A percentile compares a stretch with the other conserved stretches of the same genome.
Conservation (phyloP, 2,888 invertebrate species). For the Thereva unica region DNA sequence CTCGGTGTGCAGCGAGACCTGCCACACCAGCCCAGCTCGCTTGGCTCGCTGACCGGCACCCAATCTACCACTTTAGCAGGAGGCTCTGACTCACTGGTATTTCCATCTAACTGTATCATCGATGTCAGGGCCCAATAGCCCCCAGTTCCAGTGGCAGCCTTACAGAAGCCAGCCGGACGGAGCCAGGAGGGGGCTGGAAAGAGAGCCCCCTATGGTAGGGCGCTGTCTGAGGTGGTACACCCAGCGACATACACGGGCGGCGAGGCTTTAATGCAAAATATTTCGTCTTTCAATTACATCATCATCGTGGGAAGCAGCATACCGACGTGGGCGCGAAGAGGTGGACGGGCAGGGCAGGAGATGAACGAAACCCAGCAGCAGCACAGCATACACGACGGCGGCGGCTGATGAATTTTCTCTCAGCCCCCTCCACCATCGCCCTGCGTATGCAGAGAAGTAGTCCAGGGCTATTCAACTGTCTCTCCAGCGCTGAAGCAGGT, state of each 20-base stretch:
- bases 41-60: slow-evolving; percentile 10
- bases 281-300: slow-evolving; percentile 28
- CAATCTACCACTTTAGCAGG: slow-evolving; percentile 28
- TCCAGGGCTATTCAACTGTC: no score
- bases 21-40: background rate
- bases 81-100: slow-evolving; percentile 30
- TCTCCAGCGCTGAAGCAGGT: no score
- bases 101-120: slow-evolving; percentile 30
- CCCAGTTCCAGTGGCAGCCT: background rate
- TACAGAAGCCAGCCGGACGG: background rate
- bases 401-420: slow-evolving; percentile 11
- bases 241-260: slow-evolving; percentile 5
- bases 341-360: slow-evolving; percentile 11
- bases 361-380: slow-evolving; percentile 3
- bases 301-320: slow-evolving; percentile 13
- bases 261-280: slow-evolving; percentile 9
- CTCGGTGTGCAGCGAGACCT: background rate
- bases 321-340: slow-evolving; percentile 7
- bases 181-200: background rate
- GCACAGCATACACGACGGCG: slow-evolving; percentile 3
- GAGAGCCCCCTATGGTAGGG: slow-evolving; percentile 1
- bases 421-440: no score
- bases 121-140: slow-evolving; percentile 35
- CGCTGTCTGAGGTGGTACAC: slow-evolving; percentile 6
- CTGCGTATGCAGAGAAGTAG: no score